These are phyloP conservation scores for Tenthredo mesomela DNA, from an alignment of 2,888 invertebrate species.

Conservation along the genomic window DNA sequence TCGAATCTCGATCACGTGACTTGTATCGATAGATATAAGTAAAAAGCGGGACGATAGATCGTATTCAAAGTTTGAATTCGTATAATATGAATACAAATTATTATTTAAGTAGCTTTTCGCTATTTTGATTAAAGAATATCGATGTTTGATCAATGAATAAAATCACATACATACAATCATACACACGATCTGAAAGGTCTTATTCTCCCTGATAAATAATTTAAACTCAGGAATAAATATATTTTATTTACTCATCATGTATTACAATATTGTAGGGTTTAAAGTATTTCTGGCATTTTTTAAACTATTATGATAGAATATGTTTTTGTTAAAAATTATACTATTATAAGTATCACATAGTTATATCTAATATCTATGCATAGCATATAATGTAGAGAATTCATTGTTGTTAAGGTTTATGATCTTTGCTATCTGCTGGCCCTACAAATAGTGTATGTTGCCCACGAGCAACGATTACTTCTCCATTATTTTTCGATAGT, in stretches of 20 bases:
- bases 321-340: background rate
- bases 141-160: background rate
- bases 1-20: background rate
- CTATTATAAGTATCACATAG: background rate
- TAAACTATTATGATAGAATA: background rate
- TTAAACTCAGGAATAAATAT: background rate
- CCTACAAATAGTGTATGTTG: slow-evolving; percentile 25
- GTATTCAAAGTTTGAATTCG: background rate
- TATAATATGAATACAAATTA: background rate
- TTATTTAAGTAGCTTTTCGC: background rate
- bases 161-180: background rate
- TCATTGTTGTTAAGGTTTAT: background rate
- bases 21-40: background rate
- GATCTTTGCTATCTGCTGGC: background rate
- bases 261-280: no score
- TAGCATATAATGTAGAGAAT: background rate
- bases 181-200: background rate
- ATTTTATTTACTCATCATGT: background rate
- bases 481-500: slow-evolving; percentile 43
- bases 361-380: background rate
- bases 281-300: background rate
- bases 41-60: background rate
- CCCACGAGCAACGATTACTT: slow-evolving; percentile 39
- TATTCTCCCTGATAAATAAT: background rate
- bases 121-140: background rate